These are phyloP conservation scores for Bostrychus sinensis DNA, from an alignment of 2,113 vertebrate species.

Conservation along the genomic window DNA sequence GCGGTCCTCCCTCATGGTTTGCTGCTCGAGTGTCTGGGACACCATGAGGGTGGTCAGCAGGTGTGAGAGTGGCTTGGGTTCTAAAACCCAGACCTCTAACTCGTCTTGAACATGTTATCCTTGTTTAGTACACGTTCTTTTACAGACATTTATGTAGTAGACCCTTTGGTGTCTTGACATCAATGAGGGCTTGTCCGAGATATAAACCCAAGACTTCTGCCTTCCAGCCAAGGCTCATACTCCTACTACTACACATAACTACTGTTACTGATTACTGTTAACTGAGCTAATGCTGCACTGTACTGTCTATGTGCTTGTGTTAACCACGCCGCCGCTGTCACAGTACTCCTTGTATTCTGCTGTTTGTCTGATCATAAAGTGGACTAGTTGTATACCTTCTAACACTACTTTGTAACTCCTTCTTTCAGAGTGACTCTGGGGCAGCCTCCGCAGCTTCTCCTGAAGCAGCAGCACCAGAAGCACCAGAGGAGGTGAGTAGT, in stretches of 20 bases:
- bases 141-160: too few relatives aligned
- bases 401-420: constrained; percentile 10
- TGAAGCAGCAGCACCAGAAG: constrained; percentile 21
- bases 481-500: constrained; percentile 55
- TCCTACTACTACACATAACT: not conserved
- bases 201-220: not conserved
- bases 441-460: constrained; percentile 35
- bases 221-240: not conserved
- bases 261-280: not conserved
- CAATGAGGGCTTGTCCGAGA: too few relatives aligned
- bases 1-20: too few relatives aligned
- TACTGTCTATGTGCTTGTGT: constrained; percentile 19
- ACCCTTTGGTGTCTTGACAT: too few relatives aligned
- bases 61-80: too few relatives aligned
- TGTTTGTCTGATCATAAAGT: constrained; percentile 35
- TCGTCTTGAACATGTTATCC: too few relatives aligned
- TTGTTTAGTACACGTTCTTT: too few relatives aligned
- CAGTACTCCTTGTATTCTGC: constrained; percentile 18
- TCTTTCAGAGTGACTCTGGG: constrained; percentile 60
- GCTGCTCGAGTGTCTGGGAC: too few relatives aligned
- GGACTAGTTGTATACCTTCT: not conserved
- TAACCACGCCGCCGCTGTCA: constrained; percentile 14
- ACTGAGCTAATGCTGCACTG: not conserved
- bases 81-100: too few relatives aligned
- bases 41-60: too few relatives aligned